Conservation (phyloP, 2,113 vertebrate species). For the Rhinolophus ferrumequinum region DNA sequence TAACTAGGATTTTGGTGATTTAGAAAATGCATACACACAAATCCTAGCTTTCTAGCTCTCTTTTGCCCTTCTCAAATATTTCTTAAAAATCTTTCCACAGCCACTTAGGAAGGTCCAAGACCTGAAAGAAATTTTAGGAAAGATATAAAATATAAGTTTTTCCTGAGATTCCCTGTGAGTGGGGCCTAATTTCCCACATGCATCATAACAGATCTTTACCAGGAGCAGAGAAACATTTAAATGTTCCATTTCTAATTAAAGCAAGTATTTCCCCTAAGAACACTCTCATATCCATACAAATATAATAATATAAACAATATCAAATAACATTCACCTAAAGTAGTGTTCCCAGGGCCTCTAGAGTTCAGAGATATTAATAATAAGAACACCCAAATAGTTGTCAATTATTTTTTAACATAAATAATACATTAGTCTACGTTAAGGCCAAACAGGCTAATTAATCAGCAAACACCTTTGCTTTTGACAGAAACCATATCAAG, state of each 20-base stretch:
- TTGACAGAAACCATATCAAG: conserved; percentile 42
- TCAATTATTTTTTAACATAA: conserved; percentile 1
- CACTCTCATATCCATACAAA: neutral
- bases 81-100: neutral
- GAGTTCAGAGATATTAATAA: neutral
- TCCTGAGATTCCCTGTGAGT: neutral
- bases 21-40: neutral
- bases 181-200: neutral
- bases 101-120: neutral
- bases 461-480: conserved; percentile 19
- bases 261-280: neutral
- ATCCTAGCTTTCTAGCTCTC: neutral
- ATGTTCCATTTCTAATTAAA: conserved; percentile 29
- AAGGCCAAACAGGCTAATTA: conserved; percentile 24
- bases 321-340: conserved; percentile 37
- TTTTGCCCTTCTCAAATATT: neutral
- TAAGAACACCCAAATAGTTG: conserved; percentile 13
- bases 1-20: neutral
- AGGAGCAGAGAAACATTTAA: conserved; percentile 35
- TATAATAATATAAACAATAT: conserved; percentile 26
- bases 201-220: neutral
- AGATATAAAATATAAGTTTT: neutral
- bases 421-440: neutral
- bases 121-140: neutral
- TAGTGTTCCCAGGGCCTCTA: neutral